Base-by-base conservation (phyloP, 2,888 invertebrate genomes). In the Anthrax anthrax region DNA sequence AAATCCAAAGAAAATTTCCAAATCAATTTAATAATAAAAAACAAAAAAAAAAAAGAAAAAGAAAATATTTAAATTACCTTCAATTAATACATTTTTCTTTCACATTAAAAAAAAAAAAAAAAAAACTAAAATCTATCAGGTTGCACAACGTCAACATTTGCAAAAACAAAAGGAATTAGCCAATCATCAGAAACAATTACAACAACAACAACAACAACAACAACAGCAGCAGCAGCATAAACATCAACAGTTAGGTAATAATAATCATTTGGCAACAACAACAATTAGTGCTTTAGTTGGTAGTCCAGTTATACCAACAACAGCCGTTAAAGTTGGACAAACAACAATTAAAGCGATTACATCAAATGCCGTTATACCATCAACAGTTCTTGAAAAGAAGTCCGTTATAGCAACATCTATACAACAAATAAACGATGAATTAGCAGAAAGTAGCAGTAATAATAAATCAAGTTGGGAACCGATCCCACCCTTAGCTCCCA, bases 61-160 rank as follows among this genome's bases (percentile, higher is more conserved):
- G n/a, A n/a, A n/a, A n/a, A n/a, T n/a, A n/a, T n/a, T n/a, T n/a
- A n/a, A n/a, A n/a, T n/a, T n/a, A n/a, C n/a, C n/a, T n/a, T n/a
- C n/a, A n/a, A n/a, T n/a, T n/a, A n/a, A n/a, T n/a, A n/a, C n/a
- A n/a, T n/a, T n/a, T n/a, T n/a, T n/a, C n/a, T n/a, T n/a, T n/a
- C n/a, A n/a, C n/a, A n/a, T n/a, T n/a, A n/a, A n/a, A n/a, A n/a
- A n/a, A n/a, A n/a, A n/a, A n/a, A n/a, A n/a, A n/a, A n/a, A n/a
- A n/a, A n/a, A n/a, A n/a, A n/a, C n/a, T n/a, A n/a, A n/a, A n/a
- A n/a, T n/a, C n/a, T n/a, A n/a, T n/a, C 46, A 80, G 80, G 79
- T 80, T 49, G 77, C 77, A 1, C 81, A 82, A 56, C 73, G 81
- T 2, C 82, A 81, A 58, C 77, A 79, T 56, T 75, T 73, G 50